Conservation (phyloP, 2,797 vertebrate genomes). For the Kryptolebias ocellatus region DNA sequence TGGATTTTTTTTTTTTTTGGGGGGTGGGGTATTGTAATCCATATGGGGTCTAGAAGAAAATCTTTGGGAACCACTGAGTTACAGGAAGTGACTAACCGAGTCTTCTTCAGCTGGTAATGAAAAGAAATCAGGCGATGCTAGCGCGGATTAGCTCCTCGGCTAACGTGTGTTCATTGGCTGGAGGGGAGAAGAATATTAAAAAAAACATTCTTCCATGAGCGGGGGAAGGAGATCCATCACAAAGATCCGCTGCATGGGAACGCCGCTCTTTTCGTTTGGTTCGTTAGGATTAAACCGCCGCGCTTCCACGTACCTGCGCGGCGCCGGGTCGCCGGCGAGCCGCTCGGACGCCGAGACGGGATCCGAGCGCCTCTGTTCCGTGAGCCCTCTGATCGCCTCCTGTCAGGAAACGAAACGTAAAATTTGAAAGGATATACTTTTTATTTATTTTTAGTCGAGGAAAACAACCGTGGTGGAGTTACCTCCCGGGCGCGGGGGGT, state of each 20-base stretch:
- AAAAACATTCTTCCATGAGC: too few species aligned
- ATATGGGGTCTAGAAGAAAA: too few species aligned
- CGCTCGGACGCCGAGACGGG: conserved; percentile 64
- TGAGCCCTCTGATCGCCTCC: conserved; percentile 86
- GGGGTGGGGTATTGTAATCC: too few species aligned
- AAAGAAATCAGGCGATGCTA: too few species aligned
- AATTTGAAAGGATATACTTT: not conserved
- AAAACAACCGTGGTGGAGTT: conserved; percentile 4
- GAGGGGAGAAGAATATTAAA: too few species aligned
- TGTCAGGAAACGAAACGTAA: conserved; percentile 53
- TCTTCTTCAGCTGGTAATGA: too few species aligned
- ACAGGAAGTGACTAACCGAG: too few species aligned
- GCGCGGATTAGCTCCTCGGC: too few species aligned
- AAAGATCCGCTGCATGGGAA: not conserved
- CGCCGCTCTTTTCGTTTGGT: not conserved
- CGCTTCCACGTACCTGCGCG: conserved; percentile 75
- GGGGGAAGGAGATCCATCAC: not conserved
- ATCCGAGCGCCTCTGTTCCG: conserved; percentile 86
- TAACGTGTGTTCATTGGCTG: too few species aligned
- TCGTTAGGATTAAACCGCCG: not conserved
- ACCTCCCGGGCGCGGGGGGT: conserved; percentile 83
- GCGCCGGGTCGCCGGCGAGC: conserved; percentile 31
- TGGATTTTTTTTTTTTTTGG: too few species aligned
- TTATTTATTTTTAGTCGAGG: not conserved
- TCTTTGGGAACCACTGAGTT: too few species aligned